Conservation (phyloP, 2,797 vertebrate species). For the Pseudocheirus occidentalis region DNA sequence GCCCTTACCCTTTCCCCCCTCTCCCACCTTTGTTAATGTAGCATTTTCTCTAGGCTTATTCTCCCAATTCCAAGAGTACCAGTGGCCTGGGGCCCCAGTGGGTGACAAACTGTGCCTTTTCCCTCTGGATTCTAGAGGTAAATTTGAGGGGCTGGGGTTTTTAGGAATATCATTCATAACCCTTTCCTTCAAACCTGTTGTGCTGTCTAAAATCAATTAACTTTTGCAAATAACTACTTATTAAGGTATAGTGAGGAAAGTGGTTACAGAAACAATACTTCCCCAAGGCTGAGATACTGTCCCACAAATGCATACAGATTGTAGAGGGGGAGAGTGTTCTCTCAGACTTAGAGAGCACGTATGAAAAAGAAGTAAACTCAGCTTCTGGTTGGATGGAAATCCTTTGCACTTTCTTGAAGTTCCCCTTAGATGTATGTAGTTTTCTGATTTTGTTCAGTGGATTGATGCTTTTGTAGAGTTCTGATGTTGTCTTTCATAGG, state of each 20-base stretch:
- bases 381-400: not conserved
- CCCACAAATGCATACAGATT: not conserved
- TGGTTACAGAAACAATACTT: not conserved
- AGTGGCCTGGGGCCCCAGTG: not conserved
- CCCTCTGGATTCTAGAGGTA: not conserved
- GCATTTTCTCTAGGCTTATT: not conserved
- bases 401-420: not conserved
- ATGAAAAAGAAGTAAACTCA: not conserved
- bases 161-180: not conserved
- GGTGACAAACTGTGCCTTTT: not conserved
- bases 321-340: not conserved
- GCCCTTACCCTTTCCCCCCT: not conserved
- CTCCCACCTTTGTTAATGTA: not conserved
- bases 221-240: not conserved
- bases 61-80: not conserved
- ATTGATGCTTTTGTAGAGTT: not conserved
- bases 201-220: not conserved
- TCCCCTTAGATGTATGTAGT: not conserved
- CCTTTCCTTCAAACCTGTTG: not conserved
- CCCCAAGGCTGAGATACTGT: not conserved
- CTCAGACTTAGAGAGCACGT: not conserved
- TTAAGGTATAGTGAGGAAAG: not conserved
- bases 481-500: not conserved
- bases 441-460: not conserved
- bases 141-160: not conserved